phyloP scores from a whole-genome alignment of 1,140 invertebrate genomes.

The Camponotus pennsylvanicus region DNA sequence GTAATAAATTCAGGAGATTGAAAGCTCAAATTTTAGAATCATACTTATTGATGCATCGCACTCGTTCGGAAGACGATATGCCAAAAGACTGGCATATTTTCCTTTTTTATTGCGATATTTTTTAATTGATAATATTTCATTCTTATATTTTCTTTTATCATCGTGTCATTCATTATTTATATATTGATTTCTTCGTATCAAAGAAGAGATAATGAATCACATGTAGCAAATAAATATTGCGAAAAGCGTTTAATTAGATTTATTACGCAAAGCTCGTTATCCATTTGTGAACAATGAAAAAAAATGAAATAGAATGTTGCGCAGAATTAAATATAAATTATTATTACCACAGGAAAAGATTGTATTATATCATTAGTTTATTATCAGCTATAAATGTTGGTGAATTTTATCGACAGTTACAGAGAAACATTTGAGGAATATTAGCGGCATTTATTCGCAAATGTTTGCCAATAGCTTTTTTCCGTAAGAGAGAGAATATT shows the following conservation, averaged over 20 bases:
- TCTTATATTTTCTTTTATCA: background rate
- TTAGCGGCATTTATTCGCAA: constrained; percentile 44
- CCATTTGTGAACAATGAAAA: background rate
- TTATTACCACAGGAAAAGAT: background rate
- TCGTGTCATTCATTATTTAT: constrained; percentile 5
- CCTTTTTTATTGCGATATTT: too few relatives aligned
- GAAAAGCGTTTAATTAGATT: background rate
- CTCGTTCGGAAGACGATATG: too few relatives aligned
- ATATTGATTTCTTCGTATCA: background rate
- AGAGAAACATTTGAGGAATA: constrained; percentile 48
- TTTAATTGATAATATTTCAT: background rate
- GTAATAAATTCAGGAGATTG: too few relatives aligned
- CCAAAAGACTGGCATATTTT: too few relatives aligned
- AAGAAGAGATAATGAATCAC: background rate
- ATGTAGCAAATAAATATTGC: background rate
- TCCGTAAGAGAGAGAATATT: constrained; percentile 42
- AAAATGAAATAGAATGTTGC: background rate
- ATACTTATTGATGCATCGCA: too few relatives aligned
- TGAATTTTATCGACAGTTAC: constrained; percentile 57
- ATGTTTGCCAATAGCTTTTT: constrained; percentile 43
- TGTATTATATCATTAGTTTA: constrained; percentile 8
- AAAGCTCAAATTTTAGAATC: too few relatives aligned
- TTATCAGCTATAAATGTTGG: constrained; percentile 8
- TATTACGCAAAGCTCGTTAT: background rate
- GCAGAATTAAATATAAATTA: background rate